Evolutionary conservation across 2,888 invertebrate genomes (phyloP).

Genomic region (Phyto melanocephala): DNA sequence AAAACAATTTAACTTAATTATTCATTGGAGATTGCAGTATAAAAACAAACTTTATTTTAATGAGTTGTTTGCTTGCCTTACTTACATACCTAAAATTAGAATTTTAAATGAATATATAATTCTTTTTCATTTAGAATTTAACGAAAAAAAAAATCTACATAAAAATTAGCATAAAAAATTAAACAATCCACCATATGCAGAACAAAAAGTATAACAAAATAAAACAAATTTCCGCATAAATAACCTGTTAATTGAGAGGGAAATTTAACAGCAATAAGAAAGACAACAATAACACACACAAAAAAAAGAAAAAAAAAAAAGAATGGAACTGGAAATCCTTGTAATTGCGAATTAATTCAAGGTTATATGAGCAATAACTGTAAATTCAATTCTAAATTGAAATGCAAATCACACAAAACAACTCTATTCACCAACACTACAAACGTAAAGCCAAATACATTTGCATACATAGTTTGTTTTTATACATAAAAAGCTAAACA

Average conservation of each 20-base stretch:
- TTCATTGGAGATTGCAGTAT: neutral
- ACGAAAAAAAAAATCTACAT: neutral
- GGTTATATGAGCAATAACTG: conserved; percentile 50
- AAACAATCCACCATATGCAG: neutral
- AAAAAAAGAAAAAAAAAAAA: neutral
- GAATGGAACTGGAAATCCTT: neutral
- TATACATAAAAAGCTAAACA: neutral
- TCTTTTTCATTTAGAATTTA: neutral
- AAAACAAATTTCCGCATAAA: conserved; percentile 52
- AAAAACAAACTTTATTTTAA: conserved; percentile 6
- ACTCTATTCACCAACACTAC: neutral
- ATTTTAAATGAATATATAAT: conserved; percentile 21
- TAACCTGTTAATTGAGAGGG: conserved; percentile 55
- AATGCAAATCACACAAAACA: conserved; percentile 54
- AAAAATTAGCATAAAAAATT: conserved; percentile 30
- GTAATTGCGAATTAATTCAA: conserved; percentile 51
- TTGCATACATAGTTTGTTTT: neutral
- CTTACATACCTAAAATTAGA: conserved; percentile 17
- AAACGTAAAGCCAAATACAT: neutral
- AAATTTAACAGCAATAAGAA: neutral
- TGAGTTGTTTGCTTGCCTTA: neutral
- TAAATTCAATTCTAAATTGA: conserved; percentile 50
- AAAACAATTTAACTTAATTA: neutral
- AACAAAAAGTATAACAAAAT: neutral
- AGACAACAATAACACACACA: neutral